Conservation (phyloP, 2,888 invertebrate genomes). For the Minunthozetes semirufus region DNA sequence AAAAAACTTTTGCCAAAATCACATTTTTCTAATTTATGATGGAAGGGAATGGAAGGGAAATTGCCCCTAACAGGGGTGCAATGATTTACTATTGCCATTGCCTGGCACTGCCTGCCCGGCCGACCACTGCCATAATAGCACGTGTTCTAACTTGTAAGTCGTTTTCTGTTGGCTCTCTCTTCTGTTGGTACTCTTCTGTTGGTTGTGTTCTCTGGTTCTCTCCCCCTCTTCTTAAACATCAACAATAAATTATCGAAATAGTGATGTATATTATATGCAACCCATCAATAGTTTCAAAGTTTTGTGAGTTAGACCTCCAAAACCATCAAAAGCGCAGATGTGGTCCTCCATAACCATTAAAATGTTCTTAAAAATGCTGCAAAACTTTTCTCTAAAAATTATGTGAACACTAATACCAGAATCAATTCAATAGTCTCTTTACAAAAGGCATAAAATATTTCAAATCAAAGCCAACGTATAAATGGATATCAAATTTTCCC, state of each 20-base stretch:
- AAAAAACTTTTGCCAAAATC: constrained; percentile 29
- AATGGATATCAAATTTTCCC: not conserved
- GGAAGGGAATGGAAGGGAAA: constrained; percentile 13
- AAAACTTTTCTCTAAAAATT: not conserved
- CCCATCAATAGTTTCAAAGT: constrained; percentile 15
- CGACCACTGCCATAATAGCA: constrained; percentile 25
- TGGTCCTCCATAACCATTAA: constrained; percentile 29
- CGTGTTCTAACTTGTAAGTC: constrained; percentile 29
- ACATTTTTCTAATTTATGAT: constrained; percentile 32
- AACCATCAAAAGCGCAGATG: constrained; percentile 30
- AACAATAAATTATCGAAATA: constrained; percentile 31
- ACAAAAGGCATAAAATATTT: not conserved
- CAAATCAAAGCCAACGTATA: not conserved
- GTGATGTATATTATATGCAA: constrained; percentile 29
- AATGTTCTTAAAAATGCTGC: constrained; percentile 11
- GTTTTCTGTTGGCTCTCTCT: constrained; percentile 8
- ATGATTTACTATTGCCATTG: constrained; percentile 30
- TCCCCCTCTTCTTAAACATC: constrained; percentile 23
- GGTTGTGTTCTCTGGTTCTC: not conserved
- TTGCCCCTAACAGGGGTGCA: constrained; percentile 26
- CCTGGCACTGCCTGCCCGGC: not conserved
- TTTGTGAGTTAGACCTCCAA: constrained; percentile 24
- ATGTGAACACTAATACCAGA: constrained; percentile 1
- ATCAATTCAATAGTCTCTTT: constrained; percentile 20
- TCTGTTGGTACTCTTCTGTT: not conserved